Conservation (phyloP, 2,797 vertebrate genomes). For the Ceryle rudis region DNA sequence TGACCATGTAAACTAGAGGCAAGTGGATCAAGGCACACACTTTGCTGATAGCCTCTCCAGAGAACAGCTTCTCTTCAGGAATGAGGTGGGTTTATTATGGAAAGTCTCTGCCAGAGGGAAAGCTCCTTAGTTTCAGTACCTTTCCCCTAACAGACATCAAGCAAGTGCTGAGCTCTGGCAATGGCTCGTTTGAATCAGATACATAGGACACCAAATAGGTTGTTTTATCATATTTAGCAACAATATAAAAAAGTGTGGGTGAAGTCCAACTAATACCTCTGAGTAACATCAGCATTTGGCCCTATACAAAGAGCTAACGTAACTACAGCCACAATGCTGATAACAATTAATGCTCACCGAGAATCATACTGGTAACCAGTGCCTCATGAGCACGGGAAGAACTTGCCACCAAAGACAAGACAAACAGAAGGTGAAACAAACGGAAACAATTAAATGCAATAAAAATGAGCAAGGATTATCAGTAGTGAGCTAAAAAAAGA, state of each 20-base stretch:
- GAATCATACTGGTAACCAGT: background rate
- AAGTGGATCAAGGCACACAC: accelerated
- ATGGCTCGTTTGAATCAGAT: background rate
- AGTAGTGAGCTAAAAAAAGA: background rate
- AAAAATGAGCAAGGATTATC: background rate
- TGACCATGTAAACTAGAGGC: background rate
- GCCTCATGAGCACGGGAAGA: background rate
- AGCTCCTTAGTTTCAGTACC: background rate
- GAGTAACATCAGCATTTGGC: background rate
- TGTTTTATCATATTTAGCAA: background rate
- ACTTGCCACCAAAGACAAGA: background rate
- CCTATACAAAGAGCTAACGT: background rate
- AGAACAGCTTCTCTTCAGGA: background rate
- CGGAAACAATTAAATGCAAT: background rate
- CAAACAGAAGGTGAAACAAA: background rate
- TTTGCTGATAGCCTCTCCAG: background rate
- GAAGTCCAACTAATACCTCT: background rate
- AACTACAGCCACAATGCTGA: background rate
- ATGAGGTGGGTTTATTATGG: background rate
- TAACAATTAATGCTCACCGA: background rate
- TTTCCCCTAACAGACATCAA: background rate
- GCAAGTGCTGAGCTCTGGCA: background rate
- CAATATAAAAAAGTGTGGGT: background rate
- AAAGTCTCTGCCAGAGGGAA: background rate
- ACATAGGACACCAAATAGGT: accelerated